Evolutionary conservation across 2,797 vertebrate genomes (phyloP), one percentile per base, ranked within the genome.

Genomic region (Coregonus suidteri): DNA sequence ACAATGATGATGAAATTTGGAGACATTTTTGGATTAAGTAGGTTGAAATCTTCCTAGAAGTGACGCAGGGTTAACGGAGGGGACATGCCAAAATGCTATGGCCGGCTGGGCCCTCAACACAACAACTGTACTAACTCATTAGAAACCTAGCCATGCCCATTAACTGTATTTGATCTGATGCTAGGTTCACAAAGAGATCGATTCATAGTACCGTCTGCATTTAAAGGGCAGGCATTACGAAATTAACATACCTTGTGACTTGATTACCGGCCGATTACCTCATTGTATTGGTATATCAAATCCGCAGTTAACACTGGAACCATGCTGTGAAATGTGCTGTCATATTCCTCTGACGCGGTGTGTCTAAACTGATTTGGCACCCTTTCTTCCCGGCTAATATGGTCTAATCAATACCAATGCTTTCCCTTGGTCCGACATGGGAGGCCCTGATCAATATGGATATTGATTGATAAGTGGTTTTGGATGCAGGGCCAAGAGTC

Each of bases 401-500:
- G 84, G 79, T 75, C 74, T 78, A 82, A 93, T 95, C 92, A 88
- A 94, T 94, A 85, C 41, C 80, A 87, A 89, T 85, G 82, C 91
- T 90, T 41, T 81, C 86, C 89, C 88, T 90, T 88, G 89, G 92
- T 91, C 92, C 82, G 74, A 89, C 87, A 85, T 77, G 69, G 77
- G 70, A 79, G 83, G 73, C 74, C 37, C 11, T 76, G 86, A 93
- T 94, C 94, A 88, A 93, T 94, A 85, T 76, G 76, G 86, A 92
- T 92, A 94, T 93, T 90, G 91, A 94, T 94, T 92, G 91, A 92
- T 93, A 92, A 93, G 89, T 87, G 88, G 88, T 91, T 89, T 88
- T 88, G 89, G 83, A 93, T 93, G 88, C 81, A 90, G 92, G 91
- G 91, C 91, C 85, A 89, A 85, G 78, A 69, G 86, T 83, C 85